phyloP scores from a whole-genome alignment of 2,113 vertebrate genomes.

The Caranx melampygus region DNA sequence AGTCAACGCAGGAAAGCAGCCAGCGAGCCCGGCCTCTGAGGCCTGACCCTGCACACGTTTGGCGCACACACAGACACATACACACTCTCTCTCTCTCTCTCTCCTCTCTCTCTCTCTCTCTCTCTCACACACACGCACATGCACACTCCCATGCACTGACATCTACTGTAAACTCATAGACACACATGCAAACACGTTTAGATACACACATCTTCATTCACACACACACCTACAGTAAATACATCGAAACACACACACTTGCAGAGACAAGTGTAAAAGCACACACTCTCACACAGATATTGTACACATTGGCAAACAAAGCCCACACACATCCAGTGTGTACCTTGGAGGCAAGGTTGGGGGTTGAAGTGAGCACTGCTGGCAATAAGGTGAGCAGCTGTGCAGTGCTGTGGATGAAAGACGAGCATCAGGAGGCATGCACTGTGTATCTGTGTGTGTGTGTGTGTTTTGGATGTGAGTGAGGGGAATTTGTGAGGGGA shows the following conservation, averaged over 20 bases:
- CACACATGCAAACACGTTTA: neutral
- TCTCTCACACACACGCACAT: conserved; percentile 29
- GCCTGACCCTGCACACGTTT: conserved; percentile 62
- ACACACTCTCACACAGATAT: neutral
- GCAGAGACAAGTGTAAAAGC: neutral
- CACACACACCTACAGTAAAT: neutral
- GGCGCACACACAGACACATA: conserved; percentile 21
- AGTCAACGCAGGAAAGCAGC: conserved; percentile 60
- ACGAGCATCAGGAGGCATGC: conserved; percentile 72
- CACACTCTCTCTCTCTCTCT: conserved; percentile 7
- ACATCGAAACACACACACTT: neutral
- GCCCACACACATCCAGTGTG: conserved; percentile 69
- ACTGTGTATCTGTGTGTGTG: conserved; percentile 44
- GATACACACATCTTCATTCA: neutral
- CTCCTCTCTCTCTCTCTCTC: conserved; percentile 30
- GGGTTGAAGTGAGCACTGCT: conserved; percentile 77
- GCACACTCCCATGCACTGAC: neutral
- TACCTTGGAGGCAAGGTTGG: conserved; percentile 78
- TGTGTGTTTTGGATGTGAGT: conserved; percentile 21
- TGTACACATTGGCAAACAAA: conserved; percentile 57
- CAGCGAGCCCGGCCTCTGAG: conserved; percentile 65
- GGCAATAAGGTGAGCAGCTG: conserved; percentile 85
- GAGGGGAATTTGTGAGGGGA: conserved; percentile 6
- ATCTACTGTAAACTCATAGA: neutral
- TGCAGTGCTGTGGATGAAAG: conserved; percentile 79